Evolutionary conservation across 2,113 vertebrate species (phyloP).

Genomic region (Myrmophylax atrothorax): DNA sequence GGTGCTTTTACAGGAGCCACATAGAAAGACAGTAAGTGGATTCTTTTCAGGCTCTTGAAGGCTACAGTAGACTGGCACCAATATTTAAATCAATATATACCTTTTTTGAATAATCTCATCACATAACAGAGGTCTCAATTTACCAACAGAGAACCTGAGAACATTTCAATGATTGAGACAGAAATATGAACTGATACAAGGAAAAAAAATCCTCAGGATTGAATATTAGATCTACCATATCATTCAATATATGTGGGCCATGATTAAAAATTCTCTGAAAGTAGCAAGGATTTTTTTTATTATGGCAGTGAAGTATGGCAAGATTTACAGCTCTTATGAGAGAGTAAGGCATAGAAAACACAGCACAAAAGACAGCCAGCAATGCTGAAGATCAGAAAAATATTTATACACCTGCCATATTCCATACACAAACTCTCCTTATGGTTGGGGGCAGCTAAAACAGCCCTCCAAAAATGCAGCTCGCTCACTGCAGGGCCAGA

Average conservation of each 20-base stretch:
- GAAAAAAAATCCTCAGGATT: not conserved
- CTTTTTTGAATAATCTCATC: not conserved
- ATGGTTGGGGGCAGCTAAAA: not conserved
- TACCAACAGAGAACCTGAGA: not conserved
- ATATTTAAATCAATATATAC: not conserved
- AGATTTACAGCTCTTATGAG: not conserved
- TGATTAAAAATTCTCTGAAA: not conserved
- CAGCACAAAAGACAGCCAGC: not conserved
- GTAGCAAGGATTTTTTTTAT: not conserved
- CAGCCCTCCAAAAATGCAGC: not conserved
- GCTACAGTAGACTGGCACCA: not conserved
- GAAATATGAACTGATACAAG: not conserved
- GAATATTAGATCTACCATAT: not conserved
- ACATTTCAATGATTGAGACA: not conserved
- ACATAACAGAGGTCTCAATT: not conserved
- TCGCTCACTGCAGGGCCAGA: not conserved
- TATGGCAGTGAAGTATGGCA: not conserved
- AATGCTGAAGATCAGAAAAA: not conserved
- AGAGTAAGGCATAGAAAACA: not conserved
- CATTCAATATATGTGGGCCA: rapidly evolving
- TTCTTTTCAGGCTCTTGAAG: not conserved
- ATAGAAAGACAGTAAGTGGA: rapidly evolving
- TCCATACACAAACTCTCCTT: not conserved
- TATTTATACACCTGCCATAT: not conserved
- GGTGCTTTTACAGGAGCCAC: not conserved